Conservation (phyloP, 2,797 vertebrate species). For the Lithobates pipiens region DNA sequence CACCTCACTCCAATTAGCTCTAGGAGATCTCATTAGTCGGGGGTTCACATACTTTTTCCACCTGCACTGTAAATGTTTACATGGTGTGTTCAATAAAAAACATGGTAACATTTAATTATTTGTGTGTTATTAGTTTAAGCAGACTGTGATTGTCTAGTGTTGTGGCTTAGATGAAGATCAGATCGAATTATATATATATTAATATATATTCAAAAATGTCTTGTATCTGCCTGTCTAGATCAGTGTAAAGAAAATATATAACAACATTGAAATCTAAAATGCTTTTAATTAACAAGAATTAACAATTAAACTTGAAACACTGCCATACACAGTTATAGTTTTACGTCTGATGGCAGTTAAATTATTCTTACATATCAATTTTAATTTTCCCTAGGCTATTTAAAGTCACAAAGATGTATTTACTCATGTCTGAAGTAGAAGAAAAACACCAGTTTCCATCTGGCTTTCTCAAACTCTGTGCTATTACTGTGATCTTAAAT, state of each 20-base stretch:
- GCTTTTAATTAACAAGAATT: neutral
- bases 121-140: too few relatives aligned
- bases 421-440: slow-evolving; percentile 1
- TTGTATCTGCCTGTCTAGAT: neutral
- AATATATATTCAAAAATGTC: neutral
- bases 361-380: neutral
- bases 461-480: neutral
- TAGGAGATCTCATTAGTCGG: too few relatives aligned
- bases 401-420: slow-evolving; percentile 19
- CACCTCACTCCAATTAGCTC: too few relatives aligned
- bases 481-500: neutral
- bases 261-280: neutral
- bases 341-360: neutral
- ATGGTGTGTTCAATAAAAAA: too few relatives aligned
- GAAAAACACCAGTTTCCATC: neutral
- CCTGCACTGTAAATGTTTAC: too few relatives aligned
- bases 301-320: neutral
- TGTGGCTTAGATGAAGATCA: too few relatives aligned
- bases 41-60: too few relatives aligned
- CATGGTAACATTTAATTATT: too few relatives aligned
- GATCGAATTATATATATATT: neutral
- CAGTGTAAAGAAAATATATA: neutral
- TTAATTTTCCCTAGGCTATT: slow-evolving; percentile 13
- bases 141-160: too few relatives aligned
- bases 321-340: neutral